Percentiles rank a stretch among this genome's conserved stretches.
Evolutionary conservation across 2,797 vertebrate genomes (phyloP).

Genomic region (Sphenodon punctatus): DNA sequence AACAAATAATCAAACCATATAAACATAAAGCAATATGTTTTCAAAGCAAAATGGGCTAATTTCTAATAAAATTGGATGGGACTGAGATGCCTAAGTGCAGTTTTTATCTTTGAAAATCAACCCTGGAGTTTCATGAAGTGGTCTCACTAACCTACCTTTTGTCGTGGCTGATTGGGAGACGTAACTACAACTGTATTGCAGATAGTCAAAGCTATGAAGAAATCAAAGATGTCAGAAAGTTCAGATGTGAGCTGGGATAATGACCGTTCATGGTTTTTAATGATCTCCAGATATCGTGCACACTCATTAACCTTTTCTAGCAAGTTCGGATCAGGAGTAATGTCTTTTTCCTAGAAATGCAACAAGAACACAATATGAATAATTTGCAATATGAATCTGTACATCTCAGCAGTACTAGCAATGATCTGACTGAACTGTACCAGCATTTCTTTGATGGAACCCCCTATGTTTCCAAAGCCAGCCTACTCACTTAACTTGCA

Average conservation of each 20-base stretch:
- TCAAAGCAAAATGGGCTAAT: neutral
- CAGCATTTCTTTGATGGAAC: neutral
- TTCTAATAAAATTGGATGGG: neutral
- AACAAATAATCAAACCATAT: neutral
- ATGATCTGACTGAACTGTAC: neutral
- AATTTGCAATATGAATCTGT: neutral
- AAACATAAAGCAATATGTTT: neutral
- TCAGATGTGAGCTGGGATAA: constrained; percentile 87
- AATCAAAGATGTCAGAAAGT: constrained; percentile 90
- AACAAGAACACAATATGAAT: neutral
- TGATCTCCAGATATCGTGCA: constrained; percentile 84
- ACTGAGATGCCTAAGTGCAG: neutral
- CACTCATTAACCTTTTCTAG: constrained; percentile 93
- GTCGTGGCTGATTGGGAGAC: constrained; percentile 91
- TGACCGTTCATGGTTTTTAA: constrained; percentile 82
- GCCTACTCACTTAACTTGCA: neutral
- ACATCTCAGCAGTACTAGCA: neutral
- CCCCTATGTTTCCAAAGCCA: neutral
- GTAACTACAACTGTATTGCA: constrained; percentile 98
- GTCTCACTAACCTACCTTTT: constrained; percentile 81
- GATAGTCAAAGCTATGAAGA: constrained; percentile 94
- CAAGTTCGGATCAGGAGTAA: constrained; percentile 93
- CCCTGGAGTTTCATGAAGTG: neutral
- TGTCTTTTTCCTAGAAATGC: constrained; percentile 88
- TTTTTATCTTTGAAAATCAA: neutral